Evolutionary conservation across 37 sponge, comb jelly and placozoan species (phyloP).

Genomic region (Petrosia ficiformis): DNA sequence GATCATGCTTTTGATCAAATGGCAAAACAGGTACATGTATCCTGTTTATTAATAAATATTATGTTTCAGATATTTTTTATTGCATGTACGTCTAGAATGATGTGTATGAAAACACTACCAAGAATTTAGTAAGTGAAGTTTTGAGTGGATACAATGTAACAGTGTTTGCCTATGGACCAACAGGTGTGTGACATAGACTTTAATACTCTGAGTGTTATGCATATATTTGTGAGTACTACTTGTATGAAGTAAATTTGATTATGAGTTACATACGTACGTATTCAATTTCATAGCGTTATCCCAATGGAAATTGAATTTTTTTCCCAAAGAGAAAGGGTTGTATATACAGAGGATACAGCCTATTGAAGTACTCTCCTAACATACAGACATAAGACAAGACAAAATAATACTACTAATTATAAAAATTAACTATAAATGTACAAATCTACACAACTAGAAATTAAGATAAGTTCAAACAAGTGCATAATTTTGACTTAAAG

Average conservation of each 20-base stretch:
- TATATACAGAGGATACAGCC: no score
- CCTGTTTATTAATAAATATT: not conserved
- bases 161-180: constrained; percentile 93
- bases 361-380: no score
- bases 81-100: constrained; percentile 29
- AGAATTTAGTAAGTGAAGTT: constrained; percentile 55
- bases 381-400: no score
- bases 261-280: no score
- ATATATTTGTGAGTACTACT: constrained; percentile 4
- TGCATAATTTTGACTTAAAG: no score
- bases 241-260: not conserved
- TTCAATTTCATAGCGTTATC: no score
- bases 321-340: no score
- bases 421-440: no score
- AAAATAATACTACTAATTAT: no score
- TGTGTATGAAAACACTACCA: constrained; percentile 67
- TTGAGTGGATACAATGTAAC: constrained; percentile 73
- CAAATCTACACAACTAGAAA: no score
- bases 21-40: constrained; percentile 41
- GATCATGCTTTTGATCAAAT: constrained; percentile 63
- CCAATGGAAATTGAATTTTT: no score
- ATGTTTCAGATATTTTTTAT: constrained; percentile 26
- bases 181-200: constrained; percentile 56
- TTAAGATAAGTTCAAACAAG: no score
- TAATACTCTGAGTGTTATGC: not conserved